Evolutionary conservation across 1,140 invertebrate species (phyloP), one percentile per base, ranked within the genome.

Genomic region (Diabrotica undecimpunctata): DNA sequence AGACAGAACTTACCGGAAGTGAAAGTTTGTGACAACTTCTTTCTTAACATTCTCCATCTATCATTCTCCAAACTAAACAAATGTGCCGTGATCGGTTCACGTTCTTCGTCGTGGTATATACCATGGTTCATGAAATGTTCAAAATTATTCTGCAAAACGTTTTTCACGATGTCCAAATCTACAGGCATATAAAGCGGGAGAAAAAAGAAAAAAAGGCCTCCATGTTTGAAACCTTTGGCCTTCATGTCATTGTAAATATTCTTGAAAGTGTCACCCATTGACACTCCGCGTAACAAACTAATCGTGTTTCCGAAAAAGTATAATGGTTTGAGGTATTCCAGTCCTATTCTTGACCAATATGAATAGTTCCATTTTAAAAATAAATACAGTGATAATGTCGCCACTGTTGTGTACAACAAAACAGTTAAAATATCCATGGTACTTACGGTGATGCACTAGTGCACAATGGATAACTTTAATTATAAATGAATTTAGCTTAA

Each of bases 161-260:
- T 25, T 57, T 79, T 78, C 6, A 83, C 77, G 9, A 85, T 68
- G 67, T 81, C 77, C 4, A 78, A 80, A 74, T 85, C 82, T 11
- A 75, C 71, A 6, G 76, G 66, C 5, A 68, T 60, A 36, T 62
- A 70, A 8, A 67, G 54, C 9, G 69, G 69, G 12, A 14, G 46
- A n/a, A 50, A 53, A 25, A 67, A 62, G 4, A 70, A 35, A 36
- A 62, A 70, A 7, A 62, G 12, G 7, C 70, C 70, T 54, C 51
- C 68, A 53, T 70, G 59, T 39, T 59, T 65, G 9, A 50, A 46
- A 10, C 52, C 54, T 2, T 66, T 71, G 9, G 70, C 67, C 3
- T 73, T 70, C 8, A 74, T 75, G 55, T 76, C 72, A 0, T 72
- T 61, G 58, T 81, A 80, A 9, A 74, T 12, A 25, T 36, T 14